Evolutionary conservation across 2,888 invertebrate genomes (phyloP), one percentile per base, ranked within the genome.

Genomic region (Lasioglossum figueresi): DNA sequence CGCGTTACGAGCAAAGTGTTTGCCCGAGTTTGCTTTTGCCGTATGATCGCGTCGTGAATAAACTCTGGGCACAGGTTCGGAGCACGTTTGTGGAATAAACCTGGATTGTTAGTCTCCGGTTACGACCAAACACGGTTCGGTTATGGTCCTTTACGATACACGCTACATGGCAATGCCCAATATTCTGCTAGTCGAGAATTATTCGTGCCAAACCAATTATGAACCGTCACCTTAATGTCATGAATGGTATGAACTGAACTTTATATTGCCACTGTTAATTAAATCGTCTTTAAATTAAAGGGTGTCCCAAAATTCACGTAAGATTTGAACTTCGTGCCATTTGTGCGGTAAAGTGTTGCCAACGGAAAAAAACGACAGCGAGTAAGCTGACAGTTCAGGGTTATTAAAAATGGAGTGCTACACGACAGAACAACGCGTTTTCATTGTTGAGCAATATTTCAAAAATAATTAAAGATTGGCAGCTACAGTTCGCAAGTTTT

Each of bases 41-140:
- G 59, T 56, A 48, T 45, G 71, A 77, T 75, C 73, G 80, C 66
- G 48, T 82, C 83, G 79, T 68, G 78, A 76, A 74, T 66, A 86
- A 88, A 83, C 81, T 84, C 76, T 73, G 76, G 79, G 63, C 86
- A 45, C 77, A 70, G 72, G 66, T 71, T 81, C 52, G 52, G 31
- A 45, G 75, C 37, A 76, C 82, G 80, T 90, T 90, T 85, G 88
- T 81, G 40, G 86, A 84, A 83, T 83, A 81, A 84, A 84, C 84
- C 84, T 63, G 79, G 79, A 84, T 76, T 75, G 71, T 76, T 68
- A 23, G 90, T 83, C 80, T 70, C 73, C 79, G 79, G 85, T 82
- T 87, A 80, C 84, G 83, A 79, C 87, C 85, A 90, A 87, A 90
- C 90, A 87, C 70, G 83, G 84, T 82, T 79, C 48, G 83, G 78